These are phyloP conservation scores for Pholis gunnellus DNA, from an alignment of 2,113 vertebrate genomes.

Conservation along the genomic window DNA sequence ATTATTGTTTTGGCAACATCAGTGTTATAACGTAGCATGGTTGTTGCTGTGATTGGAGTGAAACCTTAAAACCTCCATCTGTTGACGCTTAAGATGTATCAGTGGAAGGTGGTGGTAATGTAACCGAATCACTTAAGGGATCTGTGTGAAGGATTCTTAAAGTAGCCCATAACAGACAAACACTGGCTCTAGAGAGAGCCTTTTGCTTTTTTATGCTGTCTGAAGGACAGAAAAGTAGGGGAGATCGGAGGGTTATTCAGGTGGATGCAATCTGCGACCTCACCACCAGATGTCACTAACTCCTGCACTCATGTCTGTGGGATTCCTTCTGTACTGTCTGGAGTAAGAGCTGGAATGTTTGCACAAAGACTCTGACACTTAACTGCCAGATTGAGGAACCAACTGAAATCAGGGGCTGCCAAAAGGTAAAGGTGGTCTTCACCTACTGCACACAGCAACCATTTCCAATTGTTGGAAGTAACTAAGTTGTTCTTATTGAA, in stretches of 20 bases:
- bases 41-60: background rate
- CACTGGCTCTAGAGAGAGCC: background rate
- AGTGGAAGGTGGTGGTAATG: background rate
- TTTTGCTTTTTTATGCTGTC: background rate
- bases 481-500: background rate
- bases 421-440: background rate
- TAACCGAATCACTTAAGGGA: background rate
- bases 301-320: background rate
- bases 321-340: constrained; percentile 10
- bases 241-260: background rate
- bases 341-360: constrained; percentile 28
- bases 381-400: background rate
- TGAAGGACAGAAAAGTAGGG: background rate
- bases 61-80: background rate
- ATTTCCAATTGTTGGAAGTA: background rate
- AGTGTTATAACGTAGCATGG: background rate
- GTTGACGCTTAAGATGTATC: background rate
- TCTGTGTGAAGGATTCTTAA: background rate
- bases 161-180: background rate
- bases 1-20: background rate
- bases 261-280: background rate
- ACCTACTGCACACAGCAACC: background rate
- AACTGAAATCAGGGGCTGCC: background rate
- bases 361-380: constrained; percentile 44
- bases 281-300: background rate